Conservation (phyloP, 1,140 invertebrate species). For the Diabrotica virgifera region DNA sequence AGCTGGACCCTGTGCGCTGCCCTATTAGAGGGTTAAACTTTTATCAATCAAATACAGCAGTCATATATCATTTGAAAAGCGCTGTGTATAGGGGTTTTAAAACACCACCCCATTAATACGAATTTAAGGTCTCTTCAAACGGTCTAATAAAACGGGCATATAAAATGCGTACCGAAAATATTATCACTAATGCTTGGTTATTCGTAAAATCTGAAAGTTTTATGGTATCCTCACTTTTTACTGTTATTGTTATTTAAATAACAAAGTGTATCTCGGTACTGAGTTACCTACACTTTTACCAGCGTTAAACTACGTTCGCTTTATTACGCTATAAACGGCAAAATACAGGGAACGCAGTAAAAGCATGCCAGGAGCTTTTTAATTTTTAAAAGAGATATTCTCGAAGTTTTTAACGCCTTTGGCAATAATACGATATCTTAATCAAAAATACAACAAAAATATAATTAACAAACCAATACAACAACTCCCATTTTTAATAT, state of each 20-base stretch:
- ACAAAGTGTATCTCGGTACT: not conserved
- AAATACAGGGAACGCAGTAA: no score
- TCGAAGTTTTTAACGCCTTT: no score
- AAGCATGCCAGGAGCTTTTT: no score
- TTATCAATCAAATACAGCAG: slow-evolving; percentile 21
- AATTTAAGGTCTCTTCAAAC: slow-evolving; percentile 18
- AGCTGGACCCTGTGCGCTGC: not conserved
- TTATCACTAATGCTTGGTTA: not conserved
- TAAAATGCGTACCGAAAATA: slow-evolving; percentile 12
- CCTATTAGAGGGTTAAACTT: slow-evolving; percentile 18
- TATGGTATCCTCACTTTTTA: not conserved
- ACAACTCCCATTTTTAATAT: no score
- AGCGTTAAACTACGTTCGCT: not conserved
- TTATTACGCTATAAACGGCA: no score
- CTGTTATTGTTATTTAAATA: not conserved
- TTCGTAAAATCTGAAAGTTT: not conserved
- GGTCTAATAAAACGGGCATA: slow-evolving; percentile 12
- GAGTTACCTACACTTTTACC: not conserved
- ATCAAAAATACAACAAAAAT: no score
- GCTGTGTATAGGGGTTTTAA: slow-evolving; percentile 13
- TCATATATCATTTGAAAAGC: slow-evolving; percentile 20
- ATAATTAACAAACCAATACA: no score
- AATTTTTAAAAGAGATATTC: no score
- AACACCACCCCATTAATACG: slow-evolving; percentile 19
- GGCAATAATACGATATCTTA: no score